Evolutionary conservation across 2,113 vertebrate genomes (phyloP).

Genomic region (human): GRCh38 chr5:22460001-22460500

Average conservation of each 20-base stretch:
- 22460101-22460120: not conserved
- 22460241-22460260: not conserved
- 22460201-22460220: not conserved
- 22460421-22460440: not conserved
- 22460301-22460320: not conserved
- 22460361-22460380: fast-evolving
- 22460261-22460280: not conserved
- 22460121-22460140: not conserved
- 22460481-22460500: not conserved
- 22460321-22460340: not conserved
- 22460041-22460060: not conserved
- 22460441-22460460: not conserved
- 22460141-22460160: not conserved
- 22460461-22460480: not conserved
- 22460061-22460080: not conserved
- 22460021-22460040: not conserved
- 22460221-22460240: not conserved
- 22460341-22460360: not conserved
- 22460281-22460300: not conserved
- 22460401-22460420: not conserved
- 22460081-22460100: not conserved
- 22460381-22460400: not conserved
- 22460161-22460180: not conserved
- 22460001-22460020: not conserved
- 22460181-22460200: not conserved